A percentile compares a stretch with the other conserved stretches of the same genome.
These are phyloP conservation scores for Creontiades dilutus DNA, from an alignment of 2,888 invertebrate genomes.

Conservation along the genomic window DNA sequence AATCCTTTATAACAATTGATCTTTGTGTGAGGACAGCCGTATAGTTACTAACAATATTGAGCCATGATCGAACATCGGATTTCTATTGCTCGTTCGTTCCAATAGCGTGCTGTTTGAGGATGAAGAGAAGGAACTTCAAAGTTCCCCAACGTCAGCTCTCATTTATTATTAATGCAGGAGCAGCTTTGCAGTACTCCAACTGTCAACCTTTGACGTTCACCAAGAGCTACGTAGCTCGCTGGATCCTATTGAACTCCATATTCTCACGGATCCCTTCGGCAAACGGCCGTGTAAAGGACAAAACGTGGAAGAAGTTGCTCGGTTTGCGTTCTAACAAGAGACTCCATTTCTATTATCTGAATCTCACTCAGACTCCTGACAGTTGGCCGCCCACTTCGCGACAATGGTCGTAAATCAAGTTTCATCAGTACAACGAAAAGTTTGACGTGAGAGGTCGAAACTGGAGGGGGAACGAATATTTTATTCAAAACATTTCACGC, in stretches of 20 bases:
- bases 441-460: not conserved
- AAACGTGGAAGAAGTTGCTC: not conserved
- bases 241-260: not conserved
- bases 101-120: no score
- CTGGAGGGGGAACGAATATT: slow-evolving; percentile 20
- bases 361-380: slow-evolving; percentile 27
- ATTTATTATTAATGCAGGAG: no score
- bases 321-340: not conserved
- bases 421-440: slow-evolving; percentile 20
- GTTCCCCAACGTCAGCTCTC: no score
- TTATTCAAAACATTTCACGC: slow-evolving; percentile 21
- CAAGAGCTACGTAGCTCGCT: not conserved
- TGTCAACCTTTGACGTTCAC: not conserved
- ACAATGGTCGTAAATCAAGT: slow-evolving; percentile 43
- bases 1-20: no score
- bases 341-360: slow-evolving; percentile 31
- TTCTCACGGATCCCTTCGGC: not conserved
- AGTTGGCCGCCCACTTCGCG: not conserved
- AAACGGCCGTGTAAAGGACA: not conserved
- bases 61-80: no score
- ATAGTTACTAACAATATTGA: no score
- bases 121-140: no score
- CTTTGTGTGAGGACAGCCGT: no score
- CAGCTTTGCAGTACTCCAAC: no score
- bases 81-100: no score